phyloP scores from a whole-genome alignment of 2,113 vertebrate species.

The Oryzias curvinotus region DNA sequence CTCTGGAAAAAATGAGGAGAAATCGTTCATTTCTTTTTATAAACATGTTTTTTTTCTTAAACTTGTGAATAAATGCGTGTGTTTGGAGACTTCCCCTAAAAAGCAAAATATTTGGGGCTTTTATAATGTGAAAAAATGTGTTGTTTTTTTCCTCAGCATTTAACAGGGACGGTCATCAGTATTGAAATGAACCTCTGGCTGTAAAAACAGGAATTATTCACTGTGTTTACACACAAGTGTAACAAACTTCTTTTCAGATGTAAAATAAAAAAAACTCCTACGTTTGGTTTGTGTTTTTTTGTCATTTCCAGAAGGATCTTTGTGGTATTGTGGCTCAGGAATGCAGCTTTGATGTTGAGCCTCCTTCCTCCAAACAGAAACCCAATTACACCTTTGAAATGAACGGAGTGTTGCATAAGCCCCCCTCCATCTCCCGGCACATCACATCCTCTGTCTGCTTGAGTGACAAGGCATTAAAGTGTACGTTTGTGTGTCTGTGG shows the following conservation, averaged over 20 bases:
- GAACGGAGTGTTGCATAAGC: constrained; percentile 48
- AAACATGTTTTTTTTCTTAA: background rate
- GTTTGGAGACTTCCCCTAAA: constrained; percentile 30
- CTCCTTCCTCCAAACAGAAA: constrained; percentile 41
- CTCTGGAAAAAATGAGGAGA: constrained; percentile 4
- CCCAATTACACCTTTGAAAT: constrained; percentile 60
- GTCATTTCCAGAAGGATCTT: background rate
- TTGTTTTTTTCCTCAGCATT: constrained; percentile 17
- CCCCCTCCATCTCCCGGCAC: constrained; percentile 42
- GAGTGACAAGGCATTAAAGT: constrained; percentile 51
- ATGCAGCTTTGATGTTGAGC: constrained; percentile 38
- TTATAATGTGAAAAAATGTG: constrained; percentile 38
- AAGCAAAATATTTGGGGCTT: constrained; percentile 34
- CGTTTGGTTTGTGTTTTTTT: constrained; percentile 2
- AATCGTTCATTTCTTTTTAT: constrained; percentile 4
- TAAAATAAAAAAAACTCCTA: constrained; percentile 51
- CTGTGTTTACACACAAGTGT: constrained; percentile 1
- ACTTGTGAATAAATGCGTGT: constrained; percentile 14
- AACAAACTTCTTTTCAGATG: constrained; percentile 27
- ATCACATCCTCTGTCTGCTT: constrained; percentile 34
- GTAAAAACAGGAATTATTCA: constrained; percentile 20
- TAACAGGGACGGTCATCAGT: constrained; percentile 35
- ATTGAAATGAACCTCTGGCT: constrained; percentile 30
- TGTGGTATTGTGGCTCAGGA: constrained; percentile 38
- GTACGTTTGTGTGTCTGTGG: constrained; percentile 16